Conservation (phyloP, 1,140 invertebrate genomes). For the Choristoneura fumiferana region DNA sequence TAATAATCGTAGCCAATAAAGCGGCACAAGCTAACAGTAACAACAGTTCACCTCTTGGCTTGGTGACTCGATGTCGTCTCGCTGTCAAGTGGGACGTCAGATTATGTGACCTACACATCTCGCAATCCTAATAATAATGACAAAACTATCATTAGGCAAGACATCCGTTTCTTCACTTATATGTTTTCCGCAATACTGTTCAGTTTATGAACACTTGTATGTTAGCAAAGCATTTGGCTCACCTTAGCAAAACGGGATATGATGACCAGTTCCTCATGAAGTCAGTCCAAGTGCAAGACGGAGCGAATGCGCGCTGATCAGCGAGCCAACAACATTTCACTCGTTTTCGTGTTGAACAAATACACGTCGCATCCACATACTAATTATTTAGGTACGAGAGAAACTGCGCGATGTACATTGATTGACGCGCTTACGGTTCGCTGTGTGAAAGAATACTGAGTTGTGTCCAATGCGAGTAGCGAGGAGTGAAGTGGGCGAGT, state of each 20-base stretch:
- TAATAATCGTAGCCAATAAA: slow-evolving; percentile 36
- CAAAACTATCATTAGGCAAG: neutral
- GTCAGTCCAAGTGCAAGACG: slow-evolving; percentile 38
- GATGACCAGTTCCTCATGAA: slow-evolving; percentile 60
- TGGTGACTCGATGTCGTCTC: slow-evolving; percentile 49
- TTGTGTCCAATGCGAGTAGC: slow-evolving; percentile 33
- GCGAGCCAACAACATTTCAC: slow-evolving; percentile 67
- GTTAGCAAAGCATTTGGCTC: slow-evolving; percentile 27
- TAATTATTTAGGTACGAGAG: slow-evolving; percentile 69
- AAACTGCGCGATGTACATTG: slow-evolving; percentile 57
- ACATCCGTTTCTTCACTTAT: neutral
- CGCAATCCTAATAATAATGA: slow-evolving; percentile 10
- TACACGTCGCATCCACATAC: slow-evolving; percentile 70
- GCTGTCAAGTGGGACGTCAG: slow-evolving; percentile 58
- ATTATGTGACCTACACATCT: slow-evolving; percentile 49
- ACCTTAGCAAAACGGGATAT: slow-evolving; percentile 53
- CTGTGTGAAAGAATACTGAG: slow-evolving; percentile 56
- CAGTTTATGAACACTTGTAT: neutral
- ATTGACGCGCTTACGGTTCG: slow-evolving; percentile 49
- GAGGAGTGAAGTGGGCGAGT: slow-evolving; percentile 42
- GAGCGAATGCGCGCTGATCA: slow-evolving; percentile 45
- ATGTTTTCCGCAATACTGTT: neutral
- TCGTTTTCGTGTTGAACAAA: slow-evolving; percentile 62
- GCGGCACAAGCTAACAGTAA: slow-evolving; percentile 39
- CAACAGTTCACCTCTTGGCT: slow-evolving; percentile 42